phyloP scores from a whole-genome alignment of 2,797 vertebrate genomes.

The Rhinella marina region DNA sequence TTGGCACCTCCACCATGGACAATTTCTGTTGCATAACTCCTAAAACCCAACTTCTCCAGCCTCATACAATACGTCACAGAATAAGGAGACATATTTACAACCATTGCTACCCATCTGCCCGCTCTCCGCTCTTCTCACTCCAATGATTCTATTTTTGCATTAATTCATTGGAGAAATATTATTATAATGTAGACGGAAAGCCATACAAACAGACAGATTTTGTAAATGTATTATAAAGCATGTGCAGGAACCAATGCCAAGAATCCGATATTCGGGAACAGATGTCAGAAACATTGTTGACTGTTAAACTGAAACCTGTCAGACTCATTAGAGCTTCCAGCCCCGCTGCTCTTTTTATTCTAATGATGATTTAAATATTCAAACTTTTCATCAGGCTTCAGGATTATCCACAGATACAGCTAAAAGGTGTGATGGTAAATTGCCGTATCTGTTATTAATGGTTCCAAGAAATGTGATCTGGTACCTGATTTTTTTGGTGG shows the following conservation, averaged over 20 bases:
- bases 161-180: slow-evolving; percentile 5
- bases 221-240: slow-evolving; percentile 20
- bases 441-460: too few relatives aligned
- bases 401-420: neutral
- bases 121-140: neutral
- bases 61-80: neutral
- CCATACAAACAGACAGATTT: slow-evolving; percentile 30
- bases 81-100: neutral
- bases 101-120: neutral
- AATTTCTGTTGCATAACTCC: too few relatives aligned
- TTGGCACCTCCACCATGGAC: neutral
- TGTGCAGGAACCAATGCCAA: slow-evolving; percentile 34
- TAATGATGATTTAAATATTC: slow-evolving; percentile 31
- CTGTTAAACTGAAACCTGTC: slow-evolving; percentile 29
- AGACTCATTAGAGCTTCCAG: slow-evolving; percentile 37
- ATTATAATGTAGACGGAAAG: slow-evolving; percentile 1
- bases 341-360: slow-evolving; percentile 36
- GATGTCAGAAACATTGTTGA: slow-evolving; percentile 46
- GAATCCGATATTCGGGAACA: slow-evolving; percentile 34
- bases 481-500: too few relatives aligned
- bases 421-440: too few relatives aligned
- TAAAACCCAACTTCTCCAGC: neutral
- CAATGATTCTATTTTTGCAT: neutral
- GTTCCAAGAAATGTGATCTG: too few relatives aligned
- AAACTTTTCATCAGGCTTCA: neutral